Evolutionary conservation across 2,888 invertebrate genomes (phyloP).

Genomic region (Calameuta pallipes): DNA sequence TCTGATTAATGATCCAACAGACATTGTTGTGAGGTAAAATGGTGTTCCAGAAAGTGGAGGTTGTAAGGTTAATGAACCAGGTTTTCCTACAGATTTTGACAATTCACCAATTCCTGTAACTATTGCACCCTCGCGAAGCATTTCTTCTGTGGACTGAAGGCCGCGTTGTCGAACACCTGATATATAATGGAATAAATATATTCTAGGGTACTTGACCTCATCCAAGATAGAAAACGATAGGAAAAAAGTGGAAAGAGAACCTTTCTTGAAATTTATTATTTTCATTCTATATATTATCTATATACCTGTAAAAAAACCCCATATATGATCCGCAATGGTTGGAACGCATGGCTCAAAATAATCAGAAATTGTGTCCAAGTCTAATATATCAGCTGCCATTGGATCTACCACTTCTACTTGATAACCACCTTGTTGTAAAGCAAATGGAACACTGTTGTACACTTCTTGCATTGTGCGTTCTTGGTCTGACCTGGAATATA

Average conservation of each 20-base stretch:
- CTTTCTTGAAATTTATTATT: not conserved
- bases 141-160: slow-evolving; percentile 87
- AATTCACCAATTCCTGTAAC: slow-evolving; percentile 86
- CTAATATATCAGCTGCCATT: slow-evolving; percentile 78
- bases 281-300: not conserved
- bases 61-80: slow-evolving; percentile 76
- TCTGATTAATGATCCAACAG: slow-evolving; percentile 79
- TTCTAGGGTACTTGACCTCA: not conserved
- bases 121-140: slow-evolving; percentile 84
- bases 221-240: not conserved
- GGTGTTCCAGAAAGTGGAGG: slow-evolving; percentile 79
- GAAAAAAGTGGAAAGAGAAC: not conserved
- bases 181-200: slow-evolving; percentile 8
- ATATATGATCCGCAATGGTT: slow-evolving; percentile 82
- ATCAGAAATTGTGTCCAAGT: slow-evolving; percentile 86
- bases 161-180: slow-evolving; percentile 83
- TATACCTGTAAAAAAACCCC: slow-evolving; percentile 81
- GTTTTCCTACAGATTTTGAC: slow-evolving; percentile 69
- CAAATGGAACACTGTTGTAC: slow-evolving; percentile 84
- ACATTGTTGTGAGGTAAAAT: slow-evolving; percentile 83
- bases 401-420: slow-evolving; percentile 83
- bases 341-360: slow-evolving; percentile 83
- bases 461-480: slow-evolving; percentile 83
- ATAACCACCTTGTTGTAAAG: slow-evolving; percentile 71
- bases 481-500: slow-evolving; percentile 73